Base-by-base conservation (phyloP, 37 sponge, comb jelly and placozoan genomes). In the Bolinopsis microptera region DNA sequence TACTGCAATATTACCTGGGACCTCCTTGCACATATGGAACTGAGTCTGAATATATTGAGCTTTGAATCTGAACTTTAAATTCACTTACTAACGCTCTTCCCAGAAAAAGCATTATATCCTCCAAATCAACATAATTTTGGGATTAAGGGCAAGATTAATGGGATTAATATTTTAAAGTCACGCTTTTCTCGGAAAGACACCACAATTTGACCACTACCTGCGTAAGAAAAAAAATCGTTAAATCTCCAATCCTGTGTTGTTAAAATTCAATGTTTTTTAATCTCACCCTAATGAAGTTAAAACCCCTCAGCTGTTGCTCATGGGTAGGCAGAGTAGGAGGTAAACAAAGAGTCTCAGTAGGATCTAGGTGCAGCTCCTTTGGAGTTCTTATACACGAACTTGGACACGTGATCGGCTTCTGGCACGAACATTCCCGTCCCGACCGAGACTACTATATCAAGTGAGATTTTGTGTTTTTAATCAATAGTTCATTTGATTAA, bases 361-460 rank as follows among this genome's bases (percentile, higher is more conserved):
- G 67, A 3, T 24, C 25, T n/a, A 18, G 90, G n/a, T 86, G 90
- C 90, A 86, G 48, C 3, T 41, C 48, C 13, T 41, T 41, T 26
- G 90, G 90, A 9, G 67, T 86, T 0, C 90, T 86, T 21, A 39
- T 86, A 8, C 90, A 86, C 61, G 90, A 86, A 61, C 27, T 86
- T 0, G 90, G 90, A 1, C 90, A 86, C 35, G 90, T 86, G 25
- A 86, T 86, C 35, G 90, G 90, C 1, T 86, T 86, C 90, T 86
- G 90, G 90, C 90, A 86, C 61, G 90, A 86, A 27, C 90, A 86
- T 3, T 48, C 48, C 90, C 32, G 90, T 24, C 90, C 90, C 3
- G 90, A 86, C 90, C 24, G 90, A 26, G 90, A 86, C 90, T n/a
- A 86, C 48, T 86, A 86, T 38, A 86, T 86, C 90, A 86, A 86